Evolutionary conservation across 2,113 vertebrate species (phyloP), one percentile per base, ranked within the genome.

Genomic region (Hyaena hyaena): DNA sequence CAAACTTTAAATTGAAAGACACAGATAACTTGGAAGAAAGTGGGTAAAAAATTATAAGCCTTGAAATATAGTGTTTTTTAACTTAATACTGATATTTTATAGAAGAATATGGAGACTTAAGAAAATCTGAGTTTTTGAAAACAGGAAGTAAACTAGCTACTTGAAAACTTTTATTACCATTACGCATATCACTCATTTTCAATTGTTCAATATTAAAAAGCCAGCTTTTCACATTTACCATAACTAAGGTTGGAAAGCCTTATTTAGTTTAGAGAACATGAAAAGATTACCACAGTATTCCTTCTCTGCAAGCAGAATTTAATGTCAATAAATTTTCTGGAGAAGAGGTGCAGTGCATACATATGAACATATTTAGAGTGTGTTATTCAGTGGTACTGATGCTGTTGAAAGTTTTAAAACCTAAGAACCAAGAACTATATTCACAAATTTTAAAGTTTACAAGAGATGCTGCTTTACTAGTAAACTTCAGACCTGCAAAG

Each of bases 381-480:
- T n/a, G 53, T 76, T 94, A 93, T 92, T 94, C 92, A 95, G 31
- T 48, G 81, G 16, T 5, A 9, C 10, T 79, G 23, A 73, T 93
- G 5, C 80, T 53, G 26, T 2, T 94, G 9, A 61, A 26, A 69
- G 23, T n/a, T 96, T 97, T 92, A 90, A 96, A 93, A 33, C 45
- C 48, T 65, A 90, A 71, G 50, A 96, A 92, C 53, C 77, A 71
- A 92, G 81, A 95, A 63, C 14, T 93, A 16, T 90, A 53, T 96
- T 97, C 89, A 55, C 80, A 68, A 88, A 96, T 66, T 31, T 58
- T 66, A 48, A 88, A 90, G 14, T 88, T 97, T 93, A 95, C 66
- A 88, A 97, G 79, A 96, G 43, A 95, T 91, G 55, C 73, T 11
- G 87, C 96, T 98, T 97, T n/a, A 48, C 61, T 33, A 76, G 88